Evolutionary conservation across 2,888 invertebrate genomes (phyloP), one percentile per base, ranked within the genome.

Genomic region (Elmis aenea): DNA sequence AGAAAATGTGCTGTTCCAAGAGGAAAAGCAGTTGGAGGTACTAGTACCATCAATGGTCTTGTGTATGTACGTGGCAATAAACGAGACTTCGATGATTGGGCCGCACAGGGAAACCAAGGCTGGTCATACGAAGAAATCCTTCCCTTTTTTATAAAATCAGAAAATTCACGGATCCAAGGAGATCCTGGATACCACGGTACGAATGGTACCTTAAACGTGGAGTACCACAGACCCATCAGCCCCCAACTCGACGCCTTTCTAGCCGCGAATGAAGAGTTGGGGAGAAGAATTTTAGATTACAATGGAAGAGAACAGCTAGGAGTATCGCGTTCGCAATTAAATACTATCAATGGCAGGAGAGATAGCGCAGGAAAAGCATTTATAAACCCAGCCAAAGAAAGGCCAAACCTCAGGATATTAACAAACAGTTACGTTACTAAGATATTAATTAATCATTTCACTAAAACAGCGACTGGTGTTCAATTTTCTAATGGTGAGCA

Each of bases 301-400:
- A 84, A 83, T 55, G 75, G 76, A 1, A 69, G 69, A 26, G 59
- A 67, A 6, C 75, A 76, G 53, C 66, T 74, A 0, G 84, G 83
- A 5, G 79, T 81, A 44, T 74, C 77, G 13, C 75, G 72, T 34
- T 59, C 78, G 2, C 84, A 81, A 59, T 70, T 76, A 1, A 82
- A 76, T 12, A 75, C 72, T 2, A 66, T 70, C 22, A 68, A 73
- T 31, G 82, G 84, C 0, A 74, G 72, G 30, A 62, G 79, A 48
- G 66, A 72, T 36, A 75, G 77, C 53, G 67, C 80, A 16, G 75
- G 77, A 42, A 76, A 75, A 28, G 76, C 78, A 1, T 81, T 77
- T 54, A 54, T 82, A 5, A 69, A 72, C 37, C 73, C 74, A 0
- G 62, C 73, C 26, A 69, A 69, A 44, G 18, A 24, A 9, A 70